Base-by-base conservation (phyloP, 30 jellyfish, hydroid and myxozoan species). In the Pelagia noctiluca region DNA sequence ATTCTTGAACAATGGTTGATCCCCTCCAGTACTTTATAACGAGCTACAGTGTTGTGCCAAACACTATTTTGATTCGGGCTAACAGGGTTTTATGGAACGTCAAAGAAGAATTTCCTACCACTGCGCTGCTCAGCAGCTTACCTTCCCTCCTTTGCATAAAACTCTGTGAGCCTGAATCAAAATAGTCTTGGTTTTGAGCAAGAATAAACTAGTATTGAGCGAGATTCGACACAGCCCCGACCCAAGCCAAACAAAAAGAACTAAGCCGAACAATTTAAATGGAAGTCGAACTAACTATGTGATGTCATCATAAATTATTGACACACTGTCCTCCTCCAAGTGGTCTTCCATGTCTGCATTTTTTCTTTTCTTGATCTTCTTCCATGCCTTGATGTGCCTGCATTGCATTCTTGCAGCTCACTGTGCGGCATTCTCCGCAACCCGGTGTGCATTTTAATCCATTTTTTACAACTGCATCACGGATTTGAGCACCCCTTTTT, bases 401-500 rank as follows among this genome's bases (percentile, higher is more conserved):
- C 90, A 79, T 79, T 54, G 90, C 82, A 60, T 82, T 82, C 50
- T 67, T 85, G 68, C 85, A 82, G 85, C 85, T 69, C 66, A 82
- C 85, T 34, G 85, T 62, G 70, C 78, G 84, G 78, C 92, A 82
- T 49, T 82, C 85, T 36, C 92, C 85, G 50, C 92, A 82, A 65
- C 48, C 74, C 63, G 28, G 78, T 63, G 90, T 35, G 78, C 96
- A 85, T 49, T 34, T 42, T 32, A 85, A 35, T 23, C 76, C 83
- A 50, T 85, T 75, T 78, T 66, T 74, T 85, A 90, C 96, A 85
- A 47, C 62, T 74, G 81, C 96, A 71, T 71, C 82, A 35, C 49
- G 36, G 24, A 57, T 60, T 72, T 31, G 88, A 19, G 78, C 95
- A 78, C 31, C 87, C 96, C 53, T 29, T 75, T 31, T 52, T 75